Base-by-base conservation (phyloP, 1,140 invertebrate species). In the Tigriopus japonicus region DNA sequence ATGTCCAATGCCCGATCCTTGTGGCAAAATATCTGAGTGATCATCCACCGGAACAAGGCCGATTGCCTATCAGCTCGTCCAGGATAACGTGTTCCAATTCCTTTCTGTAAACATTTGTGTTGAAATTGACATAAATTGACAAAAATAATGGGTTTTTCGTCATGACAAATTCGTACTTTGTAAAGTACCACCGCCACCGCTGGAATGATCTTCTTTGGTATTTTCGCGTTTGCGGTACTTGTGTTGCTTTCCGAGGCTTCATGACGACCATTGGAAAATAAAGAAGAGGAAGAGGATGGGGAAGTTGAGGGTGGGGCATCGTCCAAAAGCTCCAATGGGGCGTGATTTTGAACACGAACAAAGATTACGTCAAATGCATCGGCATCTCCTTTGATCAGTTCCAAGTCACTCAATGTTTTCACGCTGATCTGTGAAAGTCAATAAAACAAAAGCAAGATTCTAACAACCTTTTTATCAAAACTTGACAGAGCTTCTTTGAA, bases 1-100 rank as follows among this genome's bases (percentile, higher is more conserved):
- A 58, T 15, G 15, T 40, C 28, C 55, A 58, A 17, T 41, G 55
- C 28, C 15, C 42, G 13, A 58, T 58, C 55, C 15, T 19, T 58
- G 28, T 58, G 55, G 21, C 55, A 58, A 24, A n/a, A 42, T 17
- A 58, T 58, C 42, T 58, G 28, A 15, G 24, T 58, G 55, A 58
- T 58, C 28, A 58, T 28, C 55, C 55, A 58, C 42, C 42, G 24
- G 17, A 58, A 58, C 24, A 58, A 28, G 14, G 40, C n/a, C 15
- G 55, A 41, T 58, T 58, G 55, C n/a, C 55, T 23, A 42, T 58
- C 55, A 28, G 55, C 21, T 43, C 42, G 35, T 15, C 55, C 55
- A 14, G 21, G 21, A 23, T 35, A 58, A 6, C 15, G 49, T 9
- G 40, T 42, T 17, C 28, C 13, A 28, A 41, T 17, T 14, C 28